Conservation (phyloP, 2,797 vertebrate species). For the Chelmon rostratus region DNA sequence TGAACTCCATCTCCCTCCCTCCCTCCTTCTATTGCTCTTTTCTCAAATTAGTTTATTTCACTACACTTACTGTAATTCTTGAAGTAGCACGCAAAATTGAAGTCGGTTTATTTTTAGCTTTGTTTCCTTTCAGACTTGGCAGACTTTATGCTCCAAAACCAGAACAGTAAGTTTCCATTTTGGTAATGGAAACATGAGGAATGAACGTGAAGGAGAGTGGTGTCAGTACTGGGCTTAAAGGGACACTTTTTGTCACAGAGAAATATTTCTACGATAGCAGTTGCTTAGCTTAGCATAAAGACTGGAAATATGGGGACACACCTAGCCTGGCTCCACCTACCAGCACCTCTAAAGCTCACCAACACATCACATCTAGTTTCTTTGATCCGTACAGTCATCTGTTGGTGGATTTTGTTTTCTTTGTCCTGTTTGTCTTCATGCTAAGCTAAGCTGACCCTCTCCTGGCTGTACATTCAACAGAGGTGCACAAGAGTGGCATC, state of each 20-base stretch:
- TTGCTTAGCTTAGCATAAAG: background rate
- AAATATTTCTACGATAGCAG: background rate
- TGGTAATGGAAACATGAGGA: slow-evolving; percentile 1
- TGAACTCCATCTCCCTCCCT: slow-evolving; percentile 26
- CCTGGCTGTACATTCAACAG: too few relatives aligned
- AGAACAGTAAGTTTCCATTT: slow-evolving; percentile 6
- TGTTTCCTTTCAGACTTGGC: slow-evolving; percentile 29
- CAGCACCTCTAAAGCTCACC: too few relatives aligned
- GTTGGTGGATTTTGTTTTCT: too few relatives aligned
- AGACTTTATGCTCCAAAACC: slow-evolving; percentile 7
- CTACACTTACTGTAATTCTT: slow-evolving; percentile 29
- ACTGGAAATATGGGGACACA: too few relatives aligned
- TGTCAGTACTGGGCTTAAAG: background rate
- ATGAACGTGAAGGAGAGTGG: background rate
- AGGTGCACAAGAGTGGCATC: too few relatives aligned
- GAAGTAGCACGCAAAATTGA: slow-evolving; percentile 10
- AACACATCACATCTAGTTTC: too few relatives aligned
- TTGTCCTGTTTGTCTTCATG: too few relatives aligned
- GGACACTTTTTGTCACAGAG: background rate
- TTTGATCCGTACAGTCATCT: too few relatives aligned
- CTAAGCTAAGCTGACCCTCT: too few relatives aligned
- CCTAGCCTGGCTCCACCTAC: too few relatives aligned
- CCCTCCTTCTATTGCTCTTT: background rate
- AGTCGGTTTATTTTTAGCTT: slow-evolving; percentile 34
- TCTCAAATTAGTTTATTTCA: slow-evolving; percentile 38